phyloP scores from a whole-genome alignment of 2,888 invertebrate species.

The Amblyjoppa fuscipennis region DNA sequence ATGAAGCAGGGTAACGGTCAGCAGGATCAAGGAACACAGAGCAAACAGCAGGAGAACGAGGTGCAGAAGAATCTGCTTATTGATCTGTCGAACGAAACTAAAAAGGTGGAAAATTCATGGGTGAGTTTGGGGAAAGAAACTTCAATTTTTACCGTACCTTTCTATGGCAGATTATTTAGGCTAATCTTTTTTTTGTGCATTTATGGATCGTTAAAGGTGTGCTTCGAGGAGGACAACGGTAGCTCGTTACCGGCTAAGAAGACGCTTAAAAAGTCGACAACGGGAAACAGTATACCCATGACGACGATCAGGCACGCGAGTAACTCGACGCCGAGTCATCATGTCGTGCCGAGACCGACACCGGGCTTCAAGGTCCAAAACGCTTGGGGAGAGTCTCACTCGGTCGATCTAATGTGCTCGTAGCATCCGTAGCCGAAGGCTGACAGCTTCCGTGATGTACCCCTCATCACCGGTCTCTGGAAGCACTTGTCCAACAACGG shows the following conservation, averaged over 20 bases:
- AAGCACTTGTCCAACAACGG: constrained; percentile 78
- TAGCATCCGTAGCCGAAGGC: constrained; percentile 81
- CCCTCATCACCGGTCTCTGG: constrained; percentile 82
- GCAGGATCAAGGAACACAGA: constrained; percentile 50
- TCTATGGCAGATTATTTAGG: not conserved
- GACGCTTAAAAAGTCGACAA: constrained; percentile 65
- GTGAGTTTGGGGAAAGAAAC: constrained; percentile 71
- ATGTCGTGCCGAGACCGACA: constrained; percentile 79
- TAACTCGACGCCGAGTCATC: constrained; percentile 73
- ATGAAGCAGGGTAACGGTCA: constrained; percentile 18
- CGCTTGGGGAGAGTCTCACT: constrained; percentile 81
- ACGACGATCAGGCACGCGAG: constrained; percentile 77
- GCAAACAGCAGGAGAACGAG: constrained; percentile 72
- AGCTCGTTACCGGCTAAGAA: constrained; percentile 67
- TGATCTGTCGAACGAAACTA: constrained; percentile 80
- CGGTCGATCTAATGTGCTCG: constrained; percentile 81
- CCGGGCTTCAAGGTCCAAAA: constrained; percentile 79
- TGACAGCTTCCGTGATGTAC: constrained; percentile 81
- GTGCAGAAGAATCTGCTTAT: constrained; percentile 81
- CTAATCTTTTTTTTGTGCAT: constrained; percentile 3
- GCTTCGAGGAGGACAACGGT: constrained; percentile 78
- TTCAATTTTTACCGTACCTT: not conserved
- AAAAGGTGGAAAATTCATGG: constrained; percentile 81
- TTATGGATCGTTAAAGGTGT: constrained; percentile 75
- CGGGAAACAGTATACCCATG: constrained; percentile 78